These are phyloP conservation scores for Leucoma salicis DNA, from an alignment of 2,888 invertebrate genomes.

Conservation along the genomic window DNA sequence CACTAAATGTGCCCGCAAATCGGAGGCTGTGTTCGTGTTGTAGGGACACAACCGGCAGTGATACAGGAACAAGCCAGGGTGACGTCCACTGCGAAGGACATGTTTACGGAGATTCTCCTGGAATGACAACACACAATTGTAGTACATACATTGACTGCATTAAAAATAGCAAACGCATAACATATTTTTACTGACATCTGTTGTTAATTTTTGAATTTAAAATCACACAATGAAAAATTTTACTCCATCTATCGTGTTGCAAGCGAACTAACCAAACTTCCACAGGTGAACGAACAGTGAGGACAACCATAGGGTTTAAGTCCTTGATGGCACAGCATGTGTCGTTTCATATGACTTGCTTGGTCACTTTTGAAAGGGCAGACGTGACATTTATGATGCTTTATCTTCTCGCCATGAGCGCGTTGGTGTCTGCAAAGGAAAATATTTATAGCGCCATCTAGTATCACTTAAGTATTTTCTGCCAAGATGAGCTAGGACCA, in stretches of 20 bases:
- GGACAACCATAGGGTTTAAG: conserved; percentile 93
- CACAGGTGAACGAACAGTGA: conserved; percentile 90
- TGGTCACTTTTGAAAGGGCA: conserved; percentile 87
- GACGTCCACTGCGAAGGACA: conserved; percentile 89
- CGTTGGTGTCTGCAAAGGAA: conserved; percentile 82
- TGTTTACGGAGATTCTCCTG: conserved; percentile 95
- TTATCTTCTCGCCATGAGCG: conserved; percentile 73
- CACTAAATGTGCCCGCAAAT: conserved; percentile 85
- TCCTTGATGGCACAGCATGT: conserved; percentile 90
- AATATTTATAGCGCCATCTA: conserved; percentile 32
- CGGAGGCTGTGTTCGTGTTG: conserved; percentile 85
- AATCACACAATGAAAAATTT: too few species aligned
- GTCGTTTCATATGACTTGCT: conserved; percentile 88
- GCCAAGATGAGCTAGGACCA: too few species aligned
- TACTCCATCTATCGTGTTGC: too few species aligned
- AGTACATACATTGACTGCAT: too few species aligned
- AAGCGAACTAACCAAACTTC: conserved; percentile 88
- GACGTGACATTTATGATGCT: conserved; percentile 83
- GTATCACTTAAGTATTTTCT: not conserved
- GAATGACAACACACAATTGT: conserved; percentile 22
- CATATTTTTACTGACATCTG: too few species aligned
- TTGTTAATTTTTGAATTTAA: too few species aligned
- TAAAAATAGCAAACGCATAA: too few species aligned
- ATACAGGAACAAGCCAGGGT: conserved; percentile 90
- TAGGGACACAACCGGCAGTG: conserved; percentile 86